A percentile compares a stretch with the other conserved stretches of the same genome.
Evolutionary conservation across 1,140 invertebrate genomes (phyloP).

Genomic region (Drosophila bocqueti): DNA sequence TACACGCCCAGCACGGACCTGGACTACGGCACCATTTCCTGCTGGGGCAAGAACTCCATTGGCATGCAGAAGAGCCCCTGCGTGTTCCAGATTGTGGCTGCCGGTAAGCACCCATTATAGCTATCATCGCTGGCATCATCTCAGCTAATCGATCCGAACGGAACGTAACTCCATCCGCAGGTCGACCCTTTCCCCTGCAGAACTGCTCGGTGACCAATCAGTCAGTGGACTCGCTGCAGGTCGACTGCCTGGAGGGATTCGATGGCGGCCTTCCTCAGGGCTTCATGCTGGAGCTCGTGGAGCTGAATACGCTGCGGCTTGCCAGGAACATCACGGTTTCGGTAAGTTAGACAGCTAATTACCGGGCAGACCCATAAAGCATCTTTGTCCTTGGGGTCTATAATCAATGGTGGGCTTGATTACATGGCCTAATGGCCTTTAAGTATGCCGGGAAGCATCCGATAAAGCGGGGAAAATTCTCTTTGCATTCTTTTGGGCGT

Average conservation of each 20-base stretch:
- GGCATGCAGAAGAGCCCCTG: conserved; percentile 94
- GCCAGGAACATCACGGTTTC: conserved; percentile 78
- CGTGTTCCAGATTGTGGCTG: conserved; percentile 92
- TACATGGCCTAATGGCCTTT: conserved; percentile 21
- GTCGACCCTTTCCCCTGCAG: conserved; percentile 93
- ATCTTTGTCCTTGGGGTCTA: conserved; percentile 10
- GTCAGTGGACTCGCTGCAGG: conserved; percentile 91
- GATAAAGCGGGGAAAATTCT: neutral
- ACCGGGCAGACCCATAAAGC: conserved; percentile 4
- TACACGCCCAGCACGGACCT: conserved; percentile 94
- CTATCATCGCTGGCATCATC: conserved; percentile 1
- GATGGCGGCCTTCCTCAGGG: conserved; percentile 93
- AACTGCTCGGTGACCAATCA: conserved; percentile 96
- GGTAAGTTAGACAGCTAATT: conserved; percentile 62
- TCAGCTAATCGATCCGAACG: conserved; percentile 12
- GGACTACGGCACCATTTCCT: conserved; percentile 94
- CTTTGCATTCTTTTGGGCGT: conserved; percentile 20
- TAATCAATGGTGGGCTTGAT: conserved; percentile 28
- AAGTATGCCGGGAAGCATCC: conserved; percentile 4
- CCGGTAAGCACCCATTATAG: conserved; percentile 85
- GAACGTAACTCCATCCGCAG: conserved; percentile 83
- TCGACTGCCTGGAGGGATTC: conserved; percentile 93
- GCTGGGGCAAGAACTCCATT: conserved; percentile 93
- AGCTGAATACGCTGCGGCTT: conserved; percentile 87
- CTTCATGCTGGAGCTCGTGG: conserved; percentile 92